Conservation (phyloP, 2,797 vertebrate species). For the Amphiprion clarkii region DNA sequence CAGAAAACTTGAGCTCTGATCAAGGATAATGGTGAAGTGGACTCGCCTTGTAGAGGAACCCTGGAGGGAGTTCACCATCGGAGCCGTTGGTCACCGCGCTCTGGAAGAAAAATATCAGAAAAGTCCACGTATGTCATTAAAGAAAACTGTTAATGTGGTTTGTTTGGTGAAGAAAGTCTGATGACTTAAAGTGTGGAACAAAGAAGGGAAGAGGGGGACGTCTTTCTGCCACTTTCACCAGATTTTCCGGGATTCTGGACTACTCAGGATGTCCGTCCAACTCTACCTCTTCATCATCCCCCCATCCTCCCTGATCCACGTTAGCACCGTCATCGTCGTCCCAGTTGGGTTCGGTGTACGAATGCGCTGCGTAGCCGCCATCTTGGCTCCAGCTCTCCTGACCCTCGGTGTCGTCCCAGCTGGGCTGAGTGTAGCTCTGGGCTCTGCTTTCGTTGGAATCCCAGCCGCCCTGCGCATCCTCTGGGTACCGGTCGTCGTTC, state of each 20-base stretch:
- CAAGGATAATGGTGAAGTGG: background rate
- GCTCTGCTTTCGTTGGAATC: conserved; percentile 12
- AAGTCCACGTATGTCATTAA: background rate
- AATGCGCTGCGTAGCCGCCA: background rate
- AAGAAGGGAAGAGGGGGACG: background rate
- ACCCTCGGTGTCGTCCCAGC: conserved; percentile 48
- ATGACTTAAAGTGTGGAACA: background rate
- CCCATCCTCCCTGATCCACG: conserved; percentile 67
- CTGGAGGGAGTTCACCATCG: conserved; percentile 89
- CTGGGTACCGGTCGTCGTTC: conserved; percentile 5
- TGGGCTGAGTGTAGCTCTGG: conserved; percentile 35
- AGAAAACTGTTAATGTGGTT: background rate
- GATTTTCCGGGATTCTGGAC: conserved; percentile 3
- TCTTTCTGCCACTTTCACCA: no score
- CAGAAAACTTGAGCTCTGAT: no score
- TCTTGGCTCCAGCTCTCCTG: conserved; percentile 39
- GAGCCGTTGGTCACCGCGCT: conserved; percentile 89
- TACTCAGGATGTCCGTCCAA: background rate
- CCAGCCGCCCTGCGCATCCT: conserved; percentile 50
- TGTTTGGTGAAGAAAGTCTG: background rate
- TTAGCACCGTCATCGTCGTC: conserved; percentile 33
- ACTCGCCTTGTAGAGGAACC: conserved; percentile 93
- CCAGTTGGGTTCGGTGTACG: conserved; percentile 64
- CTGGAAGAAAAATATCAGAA: conserved; percentile 68
- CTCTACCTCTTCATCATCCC: conserved; percentile 66